These are phyloP conservation scores for Trachelus tabidus DNA, from an alignment of 2,888 invertebrate species.

Conservation along the genomic window DNA sequence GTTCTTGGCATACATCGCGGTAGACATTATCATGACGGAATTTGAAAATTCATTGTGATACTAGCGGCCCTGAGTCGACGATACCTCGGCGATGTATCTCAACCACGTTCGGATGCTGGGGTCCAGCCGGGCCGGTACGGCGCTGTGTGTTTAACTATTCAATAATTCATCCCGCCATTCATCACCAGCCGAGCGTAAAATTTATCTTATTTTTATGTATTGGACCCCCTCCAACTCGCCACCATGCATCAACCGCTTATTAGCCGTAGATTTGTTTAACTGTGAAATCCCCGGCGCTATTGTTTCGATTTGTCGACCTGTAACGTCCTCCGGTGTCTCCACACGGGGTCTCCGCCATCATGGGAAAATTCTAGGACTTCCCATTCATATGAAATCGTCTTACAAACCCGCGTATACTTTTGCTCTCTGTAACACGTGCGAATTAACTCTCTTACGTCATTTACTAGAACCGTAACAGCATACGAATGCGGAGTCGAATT, in stretches of 20 bases:
- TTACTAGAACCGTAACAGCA: not conserved
- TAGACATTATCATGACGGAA: not conserved
- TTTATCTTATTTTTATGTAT: conserved; percentile 61
- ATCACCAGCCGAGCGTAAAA: conserved; percentile 57
- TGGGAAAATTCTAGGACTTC: not conserved
- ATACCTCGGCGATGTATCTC: not conserved
- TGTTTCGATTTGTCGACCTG: conserved; percentile 4
- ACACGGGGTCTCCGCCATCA: not conserved
- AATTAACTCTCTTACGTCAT: not conserved
- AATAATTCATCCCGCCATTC: conserved; percentile 61
- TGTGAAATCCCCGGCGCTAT: not conserved
- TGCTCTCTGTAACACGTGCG: not conserved
- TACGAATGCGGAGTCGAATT: not conserved
- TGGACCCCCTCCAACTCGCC: conserved; percentile 49
- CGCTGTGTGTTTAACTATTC: conserved; percentile 60
- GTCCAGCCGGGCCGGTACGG: conserved; percentile 16
- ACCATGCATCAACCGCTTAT: conserved; percentile 58
- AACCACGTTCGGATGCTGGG: conserved; percentile 7
- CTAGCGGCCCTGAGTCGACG: conserved; percentile 10
- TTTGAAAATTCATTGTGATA: not conserved
- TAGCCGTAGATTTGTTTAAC: conserved; percentile 57
- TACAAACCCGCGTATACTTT: not conserved
- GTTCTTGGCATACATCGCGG: not conserved
- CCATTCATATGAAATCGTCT: not conserved
- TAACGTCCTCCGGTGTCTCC: not conserved